These are phyloP conservation scores for Dynastes grantii DNA, from an alignment of 2,888 invertebrate species.

Conservation along the genomic window DNA sequence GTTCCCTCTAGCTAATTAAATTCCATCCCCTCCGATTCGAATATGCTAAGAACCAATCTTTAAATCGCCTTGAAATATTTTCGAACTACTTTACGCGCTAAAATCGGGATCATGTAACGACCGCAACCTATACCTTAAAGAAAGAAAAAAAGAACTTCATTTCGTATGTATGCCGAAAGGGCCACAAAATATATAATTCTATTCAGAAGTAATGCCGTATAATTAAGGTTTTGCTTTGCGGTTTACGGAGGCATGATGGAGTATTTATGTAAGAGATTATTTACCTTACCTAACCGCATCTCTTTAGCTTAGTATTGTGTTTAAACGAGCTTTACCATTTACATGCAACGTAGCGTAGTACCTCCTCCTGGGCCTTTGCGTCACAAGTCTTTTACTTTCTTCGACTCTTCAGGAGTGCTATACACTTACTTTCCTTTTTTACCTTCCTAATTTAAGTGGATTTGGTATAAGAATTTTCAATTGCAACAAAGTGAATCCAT, in stretches of 20 bases:
- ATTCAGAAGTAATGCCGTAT: conserved; percentile 47
- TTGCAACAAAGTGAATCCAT: conserved; percentile 10
- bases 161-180: conserved; percentile 23
- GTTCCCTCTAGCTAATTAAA: too few species aligned
- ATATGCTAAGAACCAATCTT: too few species aligned
- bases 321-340: conserved; percentile 51
- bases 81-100: too few species aligned
- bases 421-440: conserved; percentile 31
- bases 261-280: conserved; percentile 56
- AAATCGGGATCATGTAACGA: too few species aligned
- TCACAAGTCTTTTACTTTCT: conserved; percentile 48
- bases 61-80: neutral
- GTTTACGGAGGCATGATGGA: conserved; percentile 52
- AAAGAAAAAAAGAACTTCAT: conserved; percentile 22
- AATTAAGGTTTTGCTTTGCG: conserved; percentile 51
- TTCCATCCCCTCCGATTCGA: too few species aligned
- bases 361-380: conserved; percentile 39
- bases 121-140: neutral
- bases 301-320: conserved; percentile 49
- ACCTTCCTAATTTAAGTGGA: conserved; percentile 22
- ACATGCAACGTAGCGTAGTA: conserved; percentile 48
- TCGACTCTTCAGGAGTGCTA: conserved; percentile 29
- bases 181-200: conserved; percentile 38
- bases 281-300: conserved; percentile 52
- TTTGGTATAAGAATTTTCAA: conserved; percentile 9